Evolutionary conservation across 2,113 vertebrate species (phyloP).

Genomic region (Phylloscopus whistleri): DNA sequence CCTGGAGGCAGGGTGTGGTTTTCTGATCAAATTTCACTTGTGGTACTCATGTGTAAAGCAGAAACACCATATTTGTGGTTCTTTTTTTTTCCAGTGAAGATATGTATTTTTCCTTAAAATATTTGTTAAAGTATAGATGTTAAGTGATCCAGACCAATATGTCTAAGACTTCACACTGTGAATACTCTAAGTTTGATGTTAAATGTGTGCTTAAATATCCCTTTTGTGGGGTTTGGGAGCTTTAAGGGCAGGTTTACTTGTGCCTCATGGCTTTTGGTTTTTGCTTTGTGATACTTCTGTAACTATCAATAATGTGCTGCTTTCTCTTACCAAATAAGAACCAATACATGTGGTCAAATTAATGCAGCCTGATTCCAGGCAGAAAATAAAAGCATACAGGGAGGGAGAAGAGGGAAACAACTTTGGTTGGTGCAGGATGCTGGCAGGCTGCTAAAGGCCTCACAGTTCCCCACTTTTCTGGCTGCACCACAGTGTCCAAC

Average conservation of each 20-base stretch:
- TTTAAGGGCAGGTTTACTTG: not conserved
- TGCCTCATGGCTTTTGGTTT: not conserved
- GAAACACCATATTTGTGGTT: not conserved
- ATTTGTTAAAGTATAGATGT: not conserved
- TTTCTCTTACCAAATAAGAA: not conserved
- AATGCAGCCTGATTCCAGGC: not conserved
- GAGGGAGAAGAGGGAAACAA: not conserved
- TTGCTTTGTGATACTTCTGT: not conserved
- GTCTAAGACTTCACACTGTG: not conserved
- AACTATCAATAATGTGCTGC: not conserved
- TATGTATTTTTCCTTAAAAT: not conserved
- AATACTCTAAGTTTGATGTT: not conserved
- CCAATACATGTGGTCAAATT: accelerated
- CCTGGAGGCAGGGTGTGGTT: not conserved
- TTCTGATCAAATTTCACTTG: not conserved
- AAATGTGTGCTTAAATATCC: accelerated
- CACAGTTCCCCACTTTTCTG: not conserved
- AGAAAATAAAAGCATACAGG: accelerated
- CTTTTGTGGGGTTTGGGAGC: not conserved
- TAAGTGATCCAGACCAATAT: not conserved
- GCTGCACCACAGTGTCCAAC: not conserved
- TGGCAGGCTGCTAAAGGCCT: not conserved
- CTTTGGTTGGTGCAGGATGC: not conserved
- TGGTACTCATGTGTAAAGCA: not conserved
- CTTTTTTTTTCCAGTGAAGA: not conserved